phyloP scores from a whole-genome alignment of 2,797 vertebrate species.

The Coracias cyanogaster region DNA sequence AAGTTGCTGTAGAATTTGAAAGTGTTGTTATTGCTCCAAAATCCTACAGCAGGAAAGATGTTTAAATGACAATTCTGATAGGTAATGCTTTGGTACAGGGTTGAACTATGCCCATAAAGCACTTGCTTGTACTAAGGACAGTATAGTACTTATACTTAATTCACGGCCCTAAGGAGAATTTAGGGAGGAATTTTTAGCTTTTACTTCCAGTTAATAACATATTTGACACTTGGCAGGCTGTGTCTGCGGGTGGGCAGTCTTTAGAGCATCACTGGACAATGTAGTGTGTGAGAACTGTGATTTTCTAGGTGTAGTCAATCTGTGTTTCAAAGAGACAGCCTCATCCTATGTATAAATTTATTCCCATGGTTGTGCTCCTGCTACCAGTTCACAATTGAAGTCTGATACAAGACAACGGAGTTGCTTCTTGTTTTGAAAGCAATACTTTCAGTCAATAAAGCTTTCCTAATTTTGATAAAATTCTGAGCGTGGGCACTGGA shows the following conservation, averaged over 20 bases:
- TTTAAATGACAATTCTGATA: not conserved
- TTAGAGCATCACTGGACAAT: not conserved
- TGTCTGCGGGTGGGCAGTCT: not conserved
- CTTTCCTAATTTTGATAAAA: not conserved
- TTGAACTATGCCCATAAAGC: not conserved
- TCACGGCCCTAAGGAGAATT: not conserved
- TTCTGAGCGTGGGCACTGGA: not conserved
- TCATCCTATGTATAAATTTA: slow-evolving; percentile 25
- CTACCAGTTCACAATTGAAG: not conserved
- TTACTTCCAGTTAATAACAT: not conserved
- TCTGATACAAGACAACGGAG: not conserved
- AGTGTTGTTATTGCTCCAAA: not conserved
- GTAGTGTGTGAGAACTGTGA: not conserved
- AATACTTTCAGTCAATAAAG: not conserved
- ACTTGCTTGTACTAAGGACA: not conserved
- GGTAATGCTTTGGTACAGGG: not conserved
- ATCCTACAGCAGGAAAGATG: not conserved
- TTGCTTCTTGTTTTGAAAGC: not conserved
- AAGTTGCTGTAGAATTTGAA: not conserved
- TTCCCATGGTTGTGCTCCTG: not conserved
- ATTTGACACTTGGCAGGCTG: not conserved
- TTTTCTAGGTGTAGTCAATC: not conserved
- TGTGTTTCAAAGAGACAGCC: not conserved
- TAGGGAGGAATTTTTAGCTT: not conserved
- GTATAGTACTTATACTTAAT: too few relatives aligned